phyloP scores from a whole-genome alignment of 2,888 invertebrate species.

The Mylabris sibirica region DNA sequence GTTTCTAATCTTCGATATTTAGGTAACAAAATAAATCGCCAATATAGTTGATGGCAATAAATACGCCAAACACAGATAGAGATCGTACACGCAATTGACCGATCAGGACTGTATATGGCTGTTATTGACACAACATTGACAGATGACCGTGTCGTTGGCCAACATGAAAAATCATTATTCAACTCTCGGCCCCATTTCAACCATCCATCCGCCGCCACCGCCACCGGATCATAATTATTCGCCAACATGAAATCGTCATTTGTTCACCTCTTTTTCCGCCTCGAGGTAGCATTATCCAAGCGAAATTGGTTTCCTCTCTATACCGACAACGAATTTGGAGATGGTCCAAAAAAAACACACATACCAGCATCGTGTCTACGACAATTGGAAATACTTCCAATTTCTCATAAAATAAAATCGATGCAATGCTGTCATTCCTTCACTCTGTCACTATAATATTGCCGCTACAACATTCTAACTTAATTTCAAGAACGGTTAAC shows the following conservation, averaged over 20 bases:
- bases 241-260: not conserved
- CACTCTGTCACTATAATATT: not conserved
- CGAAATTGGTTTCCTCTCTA: too few species aligned
- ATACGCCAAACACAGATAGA: not conserved
- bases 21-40: not conserved
- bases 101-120: not conserved
- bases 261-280: not conserved
- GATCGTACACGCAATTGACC: not conserved
- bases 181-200: not conserved
- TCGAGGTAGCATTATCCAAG: not conserved
- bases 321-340: too few species aligned
- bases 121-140: constrained; percentile 7
- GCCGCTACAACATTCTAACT: not conserved
- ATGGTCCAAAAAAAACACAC: not conserved
- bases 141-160: not conserved
- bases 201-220: too few species aligned
- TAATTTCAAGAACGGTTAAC: not conserved
- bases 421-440: not conserved
- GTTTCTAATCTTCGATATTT: not conserved
- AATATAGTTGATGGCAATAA: not conserved
- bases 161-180: not conserved
- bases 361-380: not conserved
- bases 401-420: not conserved
- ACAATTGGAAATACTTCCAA: not conserved
- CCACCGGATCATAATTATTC: not conserved